These are phyloP conservation scores for Rousettus leschenaultii DNA, from an alignment of 2,113 vertebrate genomes.

Conservation along the genomic window DNA sequence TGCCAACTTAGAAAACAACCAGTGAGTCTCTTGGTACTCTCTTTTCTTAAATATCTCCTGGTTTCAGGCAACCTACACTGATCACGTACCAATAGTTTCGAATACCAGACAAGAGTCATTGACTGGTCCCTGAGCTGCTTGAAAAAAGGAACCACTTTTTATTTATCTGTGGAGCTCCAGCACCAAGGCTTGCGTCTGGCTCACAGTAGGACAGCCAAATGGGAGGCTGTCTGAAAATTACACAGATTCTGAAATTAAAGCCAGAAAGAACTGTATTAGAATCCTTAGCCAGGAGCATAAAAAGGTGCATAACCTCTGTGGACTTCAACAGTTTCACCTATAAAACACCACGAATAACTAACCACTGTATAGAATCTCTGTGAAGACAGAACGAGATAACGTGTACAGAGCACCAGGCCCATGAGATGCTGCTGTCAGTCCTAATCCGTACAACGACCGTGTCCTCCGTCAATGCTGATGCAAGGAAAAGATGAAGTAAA, in stretches of 20 bases:
- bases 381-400: neutral
- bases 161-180: neutral
- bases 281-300: neutral
- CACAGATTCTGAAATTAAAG: neutral
- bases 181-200: neutral
- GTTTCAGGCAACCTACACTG: neutral
- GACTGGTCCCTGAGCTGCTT: neutral
- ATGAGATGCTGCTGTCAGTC: fast-evolving
- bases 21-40: neutral
- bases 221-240: neutral
- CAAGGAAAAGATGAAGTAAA: neutral
- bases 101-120: neutral
- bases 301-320: neutral
- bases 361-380: neutral
- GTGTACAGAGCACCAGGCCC: no score
- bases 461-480: neutral
- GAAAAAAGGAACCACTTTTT: neutral
- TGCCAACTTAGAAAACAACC: neutral
- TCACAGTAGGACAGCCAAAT: neutral
- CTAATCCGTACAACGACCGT: neutral
- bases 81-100: neutral
- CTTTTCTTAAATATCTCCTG: conserved; percentile 1
- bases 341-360: neutral
- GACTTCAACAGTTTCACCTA: neutral
- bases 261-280: neutral